Evolutionary conservation across 1,140 invertebrate genomes (phyloP), one percentile per base, ranked within the genome.

Genomic region (Argopecten irradians): DNA sequence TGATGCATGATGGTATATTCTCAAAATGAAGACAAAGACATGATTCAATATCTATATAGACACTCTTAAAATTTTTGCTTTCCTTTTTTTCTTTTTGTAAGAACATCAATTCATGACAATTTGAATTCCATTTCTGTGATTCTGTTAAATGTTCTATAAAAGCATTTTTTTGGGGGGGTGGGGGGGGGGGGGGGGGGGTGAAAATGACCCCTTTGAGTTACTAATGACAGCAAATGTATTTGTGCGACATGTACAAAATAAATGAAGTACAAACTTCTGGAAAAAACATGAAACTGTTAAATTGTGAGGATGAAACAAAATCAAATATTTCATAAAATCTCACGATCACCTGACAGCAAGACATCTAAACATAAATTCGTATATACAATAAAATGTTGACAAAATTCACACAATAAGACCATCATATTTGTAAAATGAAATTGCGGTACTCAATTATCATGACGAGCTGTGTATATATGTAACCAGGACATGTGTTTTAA

Each of bases 301-400:
- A 46, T 71, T n/a, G 28, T 71, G 55, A 71, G 22, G n/a, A 71
- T 71, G n/a, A 71, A 55, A 13, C 43, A 2, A 46, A 3, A 14
- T 46, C 9, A 11, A 16, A 19, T 46, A 46, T 46, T 71, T n/a
- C 28, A 71, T n/a, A n/a, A 71, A n/a, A 71, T 11, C 1, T 46
- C 43, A 46, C 43, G 22, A 46, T 46, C 43, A 46, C 19, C 13
- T 46, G 19, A 11, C 9, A 19, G 5, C 55, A 28, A 28, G n/a
- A 71, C 13, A 71, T n/a, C n/a, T 5, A n/a, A 5, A 3, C 8
- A 71, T 16, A 28, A 71, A 28, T 71, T n/a, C 8, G 14, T 5
- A 71, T 71, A 71, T n/a, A 71, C n/a, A 28, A 71, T 28, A 71
- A 71, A 71, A 71, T 71, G 55, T 71, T n/a, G n/a, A 71, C 55